Evolutionary conservation across 2,113 vertebrate species (phyloP).

Genomic region (Geothlypis trichas): DNA sequence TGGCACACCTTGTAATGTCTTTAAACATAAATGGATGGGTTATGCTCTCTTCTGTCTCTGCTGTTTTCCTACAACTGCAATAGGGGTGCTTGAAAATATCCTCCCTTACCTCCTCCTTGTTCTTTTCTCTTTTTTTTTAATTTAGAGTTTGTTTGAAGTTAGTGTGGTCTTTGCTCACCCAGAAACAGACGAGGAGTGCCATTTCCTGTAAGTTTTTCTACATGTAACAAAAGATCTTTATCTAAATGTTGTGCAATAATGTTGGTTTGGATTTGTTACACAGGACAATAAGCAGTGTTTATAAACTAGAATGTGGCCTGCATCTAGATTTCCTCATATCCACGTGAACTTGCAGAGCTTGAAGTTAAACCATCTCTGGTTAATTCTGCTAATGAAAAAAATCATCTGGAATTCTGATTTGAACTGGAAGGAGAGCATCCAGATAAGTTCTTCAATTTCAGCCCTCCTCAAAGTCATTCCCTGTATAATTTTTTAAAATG

Average conservation of each 20-base stretch:
- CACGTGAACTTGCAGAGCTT: neutral
- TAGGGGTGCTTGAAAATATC: neutral
- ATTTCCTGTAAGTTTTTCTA: slow-evolving; percentile 89
- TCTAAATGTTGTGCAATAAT: slow-evolving; percentile 46
- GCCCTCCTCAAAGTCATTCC: neutral
- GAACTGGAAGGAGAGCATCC: neutral
- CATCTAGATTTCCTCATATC: neutral
- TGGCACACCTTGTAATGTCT: neutral
- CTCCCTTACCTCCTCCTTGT: neutral
- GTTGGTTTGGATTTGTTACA: slow-evolving; percentile 51
- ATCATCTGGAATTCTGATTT: neutral
- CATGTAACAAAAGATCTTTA: slow-evolving; percentile 58
- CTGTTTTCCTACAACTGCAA: neutral
- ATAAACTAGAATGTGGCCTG: neutral
- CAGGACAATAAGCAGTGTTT: slow-evolving; percentile 5
- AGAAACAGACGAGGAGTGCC: slow-evolving; percentile 90
- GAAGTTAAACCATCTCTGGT: neutral
- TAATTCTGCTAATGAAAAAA: neutral
- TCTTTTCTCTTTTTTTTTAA: neutral
- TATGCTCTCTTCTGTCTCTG: neutral
- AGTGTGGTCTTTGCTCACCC: slow-evolving; percentile 89
- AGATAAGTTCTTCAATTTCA: neutral
- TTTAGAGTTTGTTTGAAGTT: slow-evolving; percentile 91
- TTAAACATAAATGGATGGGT: neutral
- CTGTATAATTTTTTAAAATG: neutral